These are phyloP conservation scores for Meloidogyne chitwoodi DNA, from an alignment of 1,140 invertebrate genomes.

Conservation along the genomic window DNA sequence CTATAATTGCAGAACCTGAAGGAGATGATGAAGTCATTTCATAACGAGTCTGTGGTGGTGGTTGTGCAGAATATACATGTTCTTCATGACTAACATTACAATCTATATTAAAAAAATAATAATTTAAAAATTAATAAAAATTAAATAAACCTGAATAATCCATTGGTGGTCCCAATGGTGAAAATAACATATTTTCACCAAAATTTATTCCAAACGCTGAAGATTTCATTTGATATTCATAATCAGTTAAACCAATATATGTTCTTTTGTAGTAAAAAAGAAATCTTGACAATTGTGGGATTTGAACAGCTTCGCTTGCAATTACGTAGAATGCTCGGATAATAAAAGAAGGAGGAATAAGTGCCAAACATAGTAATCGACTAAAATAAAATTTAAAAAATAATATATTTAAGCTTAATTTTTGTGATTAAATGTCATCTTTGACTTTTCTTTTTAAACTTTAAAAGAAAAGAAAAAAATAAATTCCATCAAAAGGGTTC, in stretches of 20 bases:
- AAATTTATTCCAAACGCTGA: not conserved
- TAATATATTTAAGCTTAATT: not conserved
- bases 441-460: too few relatives aligned
- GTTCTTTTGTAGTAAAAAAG: not conserved
- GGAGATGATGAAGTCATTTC: not conserved
- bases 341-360: not conserved
- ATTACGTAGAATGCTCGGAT: not conserved
- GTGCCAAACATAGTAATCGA: not conserved
- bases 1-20: not conserved
- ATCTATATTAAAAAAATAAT: not conserved
- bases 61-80: not conserved
- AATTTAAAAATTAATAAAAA: not conserved
- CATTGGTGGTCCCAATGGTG: not conserved
- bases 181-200: not conserved
- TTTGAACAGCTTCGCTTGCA: not conserved
- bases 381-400: not conserved
- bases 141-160: not conserved
- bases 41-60: not conserved
- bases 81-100: not conserved
- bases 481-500: too few relatives aligned
- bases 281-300: not conserved
- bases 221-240: not conserved
- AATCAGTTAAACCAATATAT: not conserved
- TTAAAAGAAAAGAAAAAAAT: too few relatives aligned
- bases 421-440: not conserved